These are phyloP conservation scores for Drosophila ohnishii DNA, from an alignment of 1,140 invertebrate genomes.

Conservation along the genomic window DNA sequence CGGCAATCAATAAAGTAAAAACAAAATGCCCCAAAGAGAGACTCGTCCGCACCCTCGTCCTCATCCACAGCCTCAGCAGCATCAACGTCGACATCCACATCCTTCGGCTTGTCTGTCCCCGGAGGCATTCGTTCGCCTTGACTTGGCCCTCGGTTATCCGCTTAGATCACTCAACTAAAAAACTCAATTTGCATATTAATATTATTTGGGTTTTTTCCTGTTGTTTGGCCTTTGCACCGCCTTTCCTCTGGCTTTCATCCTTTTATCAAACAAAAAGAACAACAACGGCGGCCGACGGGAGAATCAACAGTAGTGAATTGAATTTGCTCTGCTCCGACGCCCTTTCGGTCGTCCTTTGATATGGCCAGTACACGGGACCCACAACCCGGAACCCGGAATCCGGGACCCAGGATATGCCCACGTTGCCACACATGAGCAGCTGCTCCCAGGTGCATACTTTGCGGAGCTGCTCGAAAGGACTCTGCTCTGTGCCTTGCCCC, in stretches of 20 bases:
- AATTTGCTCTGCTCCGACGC: slow-evolving; percentile 78
- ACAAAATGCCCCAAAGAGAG: slow-evolving; percentile 47
- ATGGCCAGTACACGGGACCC: slow-evolving; percentile 26
- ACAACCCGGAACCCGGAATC: slow-evolving; percentile 2
- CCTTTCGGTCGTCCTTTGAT: slow-evolving; percentile 71
- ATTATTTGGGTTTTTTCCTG: slow-evolving; percentile 74
- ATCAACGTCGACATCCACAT: slow-evolving; percentile 8
- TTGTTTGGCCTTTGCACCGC: slow-evolving; percentile 38
- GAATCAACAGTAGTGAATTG: slow-evolving; percentile 79
- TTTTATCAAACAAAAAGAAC: slow-evolving; percentile 68
- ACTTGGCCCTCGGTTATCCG: slow-evolving; percentile 70
- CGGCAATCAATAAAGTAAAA: slow-evolving; percentile 75
- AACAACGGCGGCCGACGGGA: slow-evolving; percentile 41
- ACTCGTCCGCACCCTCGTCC: slow-evolving; percentile 1
- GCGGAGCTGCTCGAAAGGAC: slow-evolving; percentile 24
- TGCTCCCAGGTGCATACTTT: slow-evolving; percentile 63
- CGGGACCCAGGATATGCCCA: slow-evolving; percentile 1
- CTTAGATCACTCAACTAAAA: slow-evolving; percentile 83
- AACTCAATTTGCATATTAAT: slow-evolving; percentile 83
- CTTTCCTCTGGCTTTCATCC: slow-evolving; percentile 50
- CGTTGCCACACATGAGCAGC: slow-evolving; percentile 25
- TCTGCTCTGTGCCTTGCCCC: slow-evolving; percentile 8
- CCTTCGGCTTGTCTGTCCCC: slow-evolving; percentile 32
- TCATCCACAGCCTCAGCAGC: neutral
- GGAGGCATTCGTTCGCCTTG: slow-evolving; percentile 40